Conservation (phyloP, 1,140 invertebrate genomes). For the Stegodyphus dumicola region DNA sequence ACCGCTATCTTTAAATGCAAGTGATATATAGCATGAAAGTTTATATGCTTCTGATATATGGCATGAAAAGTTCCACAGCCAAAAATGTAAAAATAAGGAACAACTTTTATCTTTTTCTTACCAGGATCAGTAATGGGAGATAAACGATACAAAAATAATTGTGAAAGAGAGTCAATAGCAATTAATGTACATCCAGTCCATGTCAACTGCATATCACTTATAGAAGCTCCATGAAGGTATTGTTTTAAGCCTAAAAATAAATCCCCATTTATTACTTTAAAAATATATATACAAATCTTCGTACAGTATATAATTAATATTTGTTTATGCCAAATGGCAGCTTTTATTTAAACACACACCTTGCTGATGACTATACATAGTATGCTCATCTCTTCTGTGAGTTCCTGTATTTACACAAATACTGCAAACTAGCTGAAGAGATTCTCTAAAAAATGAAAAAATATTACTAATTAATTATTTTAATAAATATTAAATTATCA, state of each 20-base stretch:
- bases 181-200: constrained; percentile 82
- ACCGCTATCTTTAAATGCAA: too few species aligned
- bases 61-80: too few species aligned
- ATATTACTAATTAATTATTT: neutral
- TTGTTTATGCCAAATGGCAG: neutral
- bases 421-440: constrained; percentile 75
- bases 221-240: constrained; percentile 66
- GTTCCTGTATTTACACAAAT: constrained; percentile 63
- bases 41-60: too few species aligned
- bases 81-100: too few species aligned
- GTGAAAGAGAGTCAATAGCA: constrained; percentile 79
- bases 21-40: too few species aligned
- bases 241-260: constrained; percentile 58
- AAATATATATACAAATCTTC: too few species aligned
- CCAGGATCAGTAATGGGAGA: constrained; percentile 72
- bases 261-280: neutral
- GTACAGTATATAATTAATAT: neutral
- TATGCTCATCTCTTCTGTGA: constrained; percentile 59
- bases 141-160: constrained; percentile 78
- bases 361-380: constrained; percentile 50
- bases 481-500: neutral
- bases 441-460: constrained; percentile 64
- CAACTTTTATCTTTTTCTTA: constrained; percentile 64
- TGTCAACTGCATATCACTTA: constrained; percentile 79
- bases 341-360: constrained; percentile 3